phyloP scores from a whole-genome alignment of 2,797 vertebrate species.

The Sciaenops ocellatus region DNA sequence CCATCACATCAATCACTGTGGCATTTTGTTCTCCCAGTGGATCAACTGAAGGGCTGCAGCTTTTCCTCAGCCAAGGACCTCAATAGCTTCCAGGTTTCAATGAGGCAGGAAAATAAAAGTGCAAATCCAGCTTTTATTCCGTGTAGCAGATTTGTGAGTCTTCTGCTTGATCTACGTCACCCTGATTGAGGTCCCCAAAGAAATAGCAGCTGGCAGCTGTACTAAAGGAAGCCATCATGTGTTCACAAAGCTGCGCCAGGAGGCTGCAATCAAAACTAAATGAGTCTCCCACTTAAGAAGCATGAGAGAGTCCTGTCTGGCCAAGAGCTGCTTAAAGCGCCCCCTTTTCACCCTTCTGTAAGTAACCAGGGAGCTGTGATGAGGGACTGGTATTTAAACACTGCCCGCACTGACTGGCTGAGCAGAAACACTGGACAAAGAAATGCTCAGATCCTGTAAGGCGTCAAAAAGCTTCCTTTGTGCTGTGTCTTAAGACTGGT shows the following conservation, averaged over 20 bases:
- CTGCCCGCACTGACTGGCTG: constrained; percentile 42
- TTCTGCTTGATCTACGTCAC: constrained; percentile 75
- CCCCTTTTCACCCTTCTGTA: constrained; percentile 56
- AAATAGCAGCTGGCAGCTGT: constrained; percentile 76
- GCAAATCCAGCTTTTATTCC: constrained; percentile 79
- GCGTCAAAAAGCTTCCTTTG: constrained; percentile 51
- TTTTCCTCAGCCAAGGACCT: constrained; percentile 67
- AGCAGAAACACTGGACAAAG: constrained; percentile 65
- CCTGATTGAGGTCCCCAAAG: constrained; percentile 74
- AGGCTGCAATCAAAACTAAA: constrained; percentile 76
- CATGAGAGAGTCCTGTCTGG: constrained; percentile 52
- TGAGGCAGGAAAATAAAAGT: constrained; percentile 77
- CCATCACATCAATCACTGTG: constrained; percentile 70
- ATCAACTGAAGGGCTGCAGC: constrained; percentile 59
- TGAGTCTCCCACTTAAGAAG: constrained; percentile 69
- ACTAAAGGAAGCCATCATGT: constrained; percentile 70
- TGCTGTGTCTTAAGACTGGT: constrained; percentile 19
- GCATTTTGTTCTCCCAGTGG: constrained; percentile 65
- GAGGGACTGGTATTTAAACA: constrained; percentile 69
- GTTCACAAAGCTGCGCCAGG: constrained; percentile 63
- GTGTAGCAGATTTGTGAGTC: constrained; percentile 75
- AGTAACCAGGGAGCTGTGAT: constrained; percentile 56
- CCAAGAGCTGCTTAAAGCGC: constrained; percentile 58
- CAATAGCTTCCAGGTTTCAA: constrained; percentile 79
- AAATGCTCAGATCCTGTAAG: constrained; percentile 33